These are phyloP conservation scores for Nematolebias whitei DNA, from an alignment of 2,113 vertebrate genomes.

Conservation along the genomic window DNA sequence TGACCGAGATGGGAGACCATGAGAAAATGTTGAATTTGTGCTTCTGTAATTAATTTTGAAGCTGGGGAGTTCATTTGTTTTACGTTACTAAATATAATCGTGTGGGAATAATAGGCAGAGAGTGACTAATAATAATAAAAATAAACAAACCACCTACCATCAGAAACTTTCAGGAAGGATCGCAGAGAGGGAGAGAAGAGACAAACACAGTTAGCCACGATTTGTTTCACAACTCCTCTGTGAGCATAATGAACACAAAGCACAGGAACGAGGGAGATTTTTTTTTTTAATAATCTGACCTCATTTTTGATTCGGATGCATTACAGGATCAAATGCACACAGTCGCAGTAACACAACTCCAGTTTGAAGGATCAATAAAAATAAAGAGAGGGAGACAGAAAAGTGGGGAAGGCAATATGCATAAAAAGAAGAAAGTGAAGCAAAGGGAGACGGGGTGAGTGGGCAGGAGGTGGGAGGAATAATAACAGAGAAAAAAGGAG, in stretches of 20 bases:
- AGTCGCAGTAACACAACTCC: constrained; percentile 13
- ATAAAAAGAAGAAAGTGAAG: constrained; percentile 17
- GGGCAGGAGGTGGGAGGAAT: constrained; percentile 60
- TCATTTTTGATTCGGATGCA: constrained; percentile 3
- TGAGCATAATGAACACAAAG: background rate
- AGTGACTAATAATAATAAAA: background rate
- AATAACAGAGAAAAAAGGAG: constrained; percentile 19
- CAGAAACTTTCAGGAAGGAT: constrained; percentile 61
- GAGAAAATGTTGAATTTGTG: background rate
- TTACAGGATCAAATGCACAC: constrained; percentile 27
- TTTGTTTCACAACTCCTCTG: background rate
- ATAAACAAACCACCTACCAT: constrained; percentile 59
- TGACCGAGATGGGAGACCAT: background rate
- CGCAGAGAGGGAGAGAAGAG: constrained; percentile 12
- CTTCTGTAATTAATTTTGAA: background rate
- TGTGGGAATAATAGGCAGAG: background rate
- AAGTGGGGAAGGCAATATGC: background rate
- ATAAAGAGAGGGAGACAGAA: background rate
- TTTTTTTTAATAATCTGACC: background rate
- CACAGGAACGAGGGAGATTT: background rate
- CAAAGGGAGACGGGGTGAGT: constrained; percentile 4
- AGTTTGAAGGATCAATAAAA: constrained; percentile 28
- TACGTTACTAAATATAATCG: background rate
- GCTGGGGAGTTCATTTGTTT: constrained; percentile 12
- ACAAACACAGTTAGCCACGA: constrained; percentile 43